Conservation (phyloP, 2,797 vertebrate genomes). For the Eurystomus glaucurus region DNA sequence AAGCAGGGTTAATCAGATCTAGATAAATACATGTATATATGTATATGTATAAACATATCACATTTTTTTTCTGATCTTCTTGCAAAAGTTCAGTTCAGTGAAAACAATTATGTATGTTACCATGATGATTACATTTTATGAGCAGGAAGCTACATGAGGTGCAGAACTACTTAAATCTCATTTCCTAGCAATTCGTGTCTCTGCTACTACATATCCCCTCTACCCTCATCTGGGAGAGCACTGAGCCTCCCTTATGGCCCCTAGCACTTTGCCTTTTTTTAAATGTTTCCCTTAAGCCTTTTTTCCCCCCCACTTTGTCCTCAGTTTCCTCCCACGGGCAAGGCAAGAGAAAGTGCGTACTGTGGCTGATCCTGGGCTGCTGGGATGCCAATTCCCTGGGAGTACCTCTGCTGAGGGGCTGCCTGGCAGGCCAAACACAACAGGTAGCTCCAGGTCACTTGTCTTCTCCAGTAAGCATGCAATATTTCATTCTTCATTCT, state of each 20-base stretch:
- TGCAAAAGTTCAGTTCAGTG: background rate
- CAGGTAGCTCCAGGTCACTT: background rate
- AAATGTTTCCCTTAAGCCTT: background rate
- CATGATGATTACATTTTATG: background rate
- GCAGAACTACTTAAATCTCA: background rate
- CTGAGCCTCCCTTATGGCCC: background rate
- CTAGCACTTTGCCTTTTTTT: background rate
- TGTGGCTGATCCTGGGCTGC: background rate
- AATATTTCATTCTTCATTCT: slow-evolving; percentile 11
- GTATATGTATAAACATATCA: background rate
- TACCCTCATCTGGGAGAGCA: background rate
- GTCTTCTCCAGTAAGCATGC: background rate
- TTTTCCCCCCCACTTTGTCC: background rate
- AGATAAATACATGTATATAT: background rate
- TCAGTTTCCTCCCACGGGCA: background rate
- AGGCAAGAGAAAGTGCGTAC: background rate
- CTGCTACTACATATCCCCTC: background rate
- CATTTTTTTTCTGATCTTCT: background rate
- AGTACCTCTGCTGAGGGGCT: background rate
- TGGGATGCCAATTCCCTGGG: background rate
- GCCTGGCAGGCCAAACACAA: background rate
- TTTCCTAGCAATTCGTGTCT: background rate
- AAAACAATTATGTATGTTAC: background rate
- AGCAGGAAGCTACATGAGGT: background rate
- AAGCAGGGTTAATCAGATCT: background rate